phyloP scores from a whole-genome alignment of 1,140 invertebrate genomes.

The Papilio helenus region DNA sequence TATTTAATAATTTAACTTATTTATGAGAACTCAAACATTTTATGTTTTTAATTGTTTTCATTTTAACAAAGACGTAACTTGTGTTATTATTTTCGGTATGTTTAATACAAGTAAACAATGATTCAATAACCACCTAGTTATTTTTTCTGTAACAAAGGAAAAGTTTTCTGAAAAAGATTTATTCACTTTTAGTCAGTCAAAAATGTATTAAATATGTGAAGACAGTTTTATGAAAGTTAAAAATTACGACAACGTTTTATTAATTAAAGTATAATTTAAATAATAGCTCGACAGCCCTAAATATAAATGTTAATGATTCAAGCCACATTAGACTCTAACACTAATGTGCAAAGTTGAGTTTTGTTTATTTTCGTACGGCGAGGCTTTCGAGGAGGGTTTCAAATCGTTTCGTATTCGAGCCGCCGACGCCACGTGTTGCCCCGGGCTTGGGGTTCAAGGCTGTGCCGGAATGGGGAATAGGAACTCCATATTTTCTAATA shows the following conservation, averaged over 20 bases:
- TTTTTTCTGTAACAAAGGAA: not conserved
- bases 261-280: slow-evolving; percentile 37
- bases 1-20: too few species aligned
- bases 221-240: not conserved
- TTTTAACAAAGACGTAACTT: too few species aligned
- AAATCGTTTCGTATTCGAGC: slow-evolving; percentile 66
- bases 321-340: slow-evolving; percentile 53
- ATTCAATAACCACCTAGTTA: too few species aligned
- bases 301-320: slow-evolving; percentile 53
- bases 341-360: slow-evolving; percentile 52
- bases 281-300: slow-evolving; percentile 49
- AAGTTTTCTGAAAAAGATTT: not conserved
- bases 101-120: too few species aligned
- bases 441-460: slow-evolving; percentile 65
- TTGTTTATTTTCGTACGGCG: slow-evolving; percentile 44
- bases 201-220: not conserved
- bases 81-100: too few species aligned
- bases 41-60: too few species aligned
- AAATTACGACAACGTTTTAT: not conserved
- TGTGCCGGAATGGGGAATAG: slow-evolving; percentile 52
- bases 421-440: slow-evolving; percentile 67
- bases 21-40: too few species aligned
- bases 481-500: slow-evolving; percentile 38
- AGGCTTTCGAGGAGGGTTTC: slow-evolving; percentile 62
- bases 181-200: not conserved